Conservation (phyloP, 2,113 vertebrate species). For the Bufo bufo region DNA sequence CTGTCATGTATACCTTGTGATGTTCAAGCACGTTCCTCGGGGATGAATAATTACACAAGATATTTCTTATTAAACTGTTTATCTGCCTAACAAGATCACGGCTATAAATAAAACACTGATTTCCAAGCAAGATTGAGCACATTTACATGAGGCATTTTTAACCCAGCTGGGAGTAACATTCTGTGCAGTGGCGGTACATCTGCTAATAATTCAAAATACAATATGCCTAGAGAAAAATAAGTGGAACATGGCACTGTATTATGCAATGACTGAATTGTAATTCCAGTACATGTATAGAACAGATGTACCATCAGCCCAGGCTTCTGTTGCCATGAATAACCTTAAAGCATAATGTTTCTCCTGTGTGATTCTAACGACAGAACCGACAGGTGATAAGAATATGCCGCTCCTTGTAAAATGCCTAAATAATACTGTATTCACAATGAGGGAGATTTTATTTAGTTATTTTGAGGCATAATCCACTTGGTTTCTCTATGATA, state of each 20-base stretch:
- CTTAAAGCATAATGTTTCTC: neutral
- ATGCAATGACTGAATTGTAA: constrained; percentile 41
- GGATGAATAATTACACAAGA: constrained; percentile 33
- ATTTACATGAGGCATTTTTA: constrained; percentile 50
- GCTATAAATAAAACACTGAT: constrained; percentile 51
- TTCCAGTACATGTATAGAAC: constrained; percentile 43
- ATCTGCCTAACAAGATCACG: constrained; percentile 29
- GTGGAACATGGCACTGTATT: constrained; percentile 32
- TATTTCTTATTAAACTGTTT: constrained; percentile 31
- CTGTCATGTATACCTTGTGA: constrained; percentile 50
- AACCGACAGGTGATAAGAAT: neutral
- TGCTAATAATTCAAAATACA: constrained; percentile 53
- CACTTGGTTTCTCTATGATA: neutral
- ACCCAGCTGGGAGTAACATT: constrained; percentile 54
- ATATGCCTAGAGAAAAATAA: constrained; percentile 38
- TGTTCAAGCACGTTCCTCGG: constrained; percentile 44
- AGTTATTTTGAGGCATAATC: neutral
- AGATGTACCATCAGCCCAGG: constrained; percentile 14
- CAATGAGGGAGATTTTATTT: neutral
- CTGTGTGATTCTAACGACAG: neutral
- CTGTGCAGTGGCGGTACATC: constrained; percentile 51
- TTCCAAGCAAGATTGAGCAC: constrained; percentile 42
- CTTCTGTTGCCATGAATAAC: constrained; percentile 25
- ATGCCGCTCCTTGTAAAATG: neutral
- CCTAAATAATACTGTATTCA: neutral